Conservation (phyloP, 2,797 vertebrate species). For the Ceryle rudis region DNA sequence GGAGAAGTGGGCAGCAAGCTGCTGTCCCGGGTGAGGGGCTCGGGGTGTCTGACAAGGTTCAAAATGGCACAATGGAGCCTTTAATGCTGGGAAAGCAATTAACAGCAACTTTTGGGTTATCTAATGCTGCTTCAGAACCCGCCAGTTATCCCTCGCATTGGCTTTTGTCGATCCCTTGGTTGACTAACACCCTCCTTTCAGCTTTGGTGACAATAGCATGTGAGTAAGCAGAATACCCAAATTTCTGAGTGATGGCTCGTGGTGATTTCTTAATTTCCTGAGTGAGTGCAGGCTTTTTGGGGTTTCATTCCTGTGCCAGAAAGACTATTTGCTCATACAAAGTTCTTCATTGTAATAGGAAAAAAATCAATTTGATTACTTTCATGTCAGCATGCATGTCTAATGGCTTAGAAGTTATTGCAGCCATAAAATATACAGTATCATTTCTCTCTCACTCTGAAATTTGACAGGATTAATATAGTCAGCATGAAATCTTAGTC, state of each 20-base stretch:
- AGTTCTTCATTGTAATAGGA: constrained; percentile 57
- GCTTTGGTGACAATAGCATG: constrained; percentile 30
- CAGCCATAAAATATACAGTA: constrained; percentile 56
- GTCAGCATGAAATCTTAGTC: constrained; percentile 70
- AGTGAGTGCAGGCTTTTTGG: neutral
- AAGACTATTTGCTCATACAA: constrained; percentile 40
- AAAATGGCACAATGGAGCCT: neutral
- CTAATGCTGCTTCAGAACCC: neutral
- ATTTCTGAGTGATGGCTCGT: constrained; percentile 22
- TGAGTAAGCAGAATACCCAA: constrained; percentile 34
- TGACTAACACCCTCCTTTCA: neutral
- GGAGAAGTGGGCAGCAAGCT: neutral
- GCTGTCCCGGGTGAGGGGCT: neutral
- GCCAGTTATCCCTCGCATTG: neutral
- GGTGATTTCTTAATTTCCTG: constrained; percentile 49
- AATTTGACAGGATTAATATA: constrained; percentile 72
- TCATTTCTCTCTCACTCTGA: constrained; percentile 49
- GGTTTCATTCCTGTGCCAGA: constrained; percentile 8
- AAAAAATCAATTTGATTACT: constrained; percentile 70
- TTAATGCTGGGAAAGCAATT: neutral
- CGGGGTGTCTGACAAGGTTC: neutral
- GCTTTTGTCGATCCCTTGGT: neutral
- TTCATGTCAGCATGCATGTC: constrained; percentile 57
- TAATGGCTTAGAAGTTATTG: constrained; percentile 62
- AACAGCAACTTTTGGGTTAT: neutral